Evolutionary conservation across 2,797 vertebrate species (phyloP).

Genomic region (Eremophila alpestris): DNA sequence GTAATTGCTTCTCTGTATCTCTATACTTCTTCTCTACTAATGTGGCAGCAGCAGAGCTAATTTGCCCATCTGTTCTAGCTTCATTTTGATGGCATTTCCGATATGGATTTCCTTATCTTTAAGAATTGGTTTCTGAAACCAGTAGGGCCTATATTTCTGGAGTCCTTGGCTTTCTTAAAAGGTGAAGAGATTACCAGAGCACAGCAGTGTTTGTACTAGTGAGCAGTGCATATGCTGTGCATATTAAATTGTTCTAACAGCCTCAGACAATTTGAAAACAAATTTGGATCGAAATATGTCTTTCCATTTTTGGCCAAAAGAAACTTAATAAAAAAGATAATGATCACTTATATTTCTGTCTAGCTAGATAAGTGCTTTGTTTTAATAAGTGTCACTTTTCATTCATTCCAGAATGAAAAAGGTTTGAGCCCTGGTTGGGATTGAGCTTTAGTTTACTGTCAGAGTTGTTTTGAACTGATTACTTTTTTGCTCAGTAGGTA

Average conservation of each 20-base stretch:
- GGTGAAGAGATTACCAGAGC: not conserved
- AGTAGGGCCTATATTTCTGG: not conserved
- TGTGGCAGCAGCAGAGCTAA: not conserved
- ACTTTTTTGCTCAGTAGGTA: not conserved
- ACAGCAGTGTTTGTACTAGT: not conserved
- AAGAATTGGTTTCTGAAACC: not conserved
- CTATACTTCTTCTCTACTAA: not conserved
- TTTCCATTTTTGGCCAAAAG: not conserved
- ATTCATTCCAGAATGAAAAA: not conserved
- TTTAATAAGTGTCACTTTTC: not conserved
- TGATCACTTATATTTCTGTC: not conserved
- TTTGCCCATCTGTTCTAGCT: not conserved
- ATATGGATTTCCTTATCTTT: not conserved
- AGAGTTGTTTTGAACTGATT: not conserved
- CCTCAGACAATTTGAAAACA: not conserved
- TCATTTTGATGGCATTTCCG: not conserved
- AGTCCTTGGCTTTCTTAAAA: slow-evolving; percentile 9
- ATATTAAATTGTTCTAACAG: not conserved
- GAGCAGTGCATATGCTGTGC: not conserved
- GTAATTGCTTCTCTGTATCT: not conserved
- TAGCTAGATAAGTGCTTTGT: not conserved
- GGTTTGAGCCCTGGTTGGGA: not conserved
- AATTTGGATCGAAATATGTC: not conserved
- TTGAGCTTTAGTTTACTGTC: not conserved
- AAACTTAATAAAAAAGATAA: not conserved